Evolutionary conservation across 2,113 vertebrate species (phyloP), one percentile per base, ranked within the genome.

Genomic region (Hymenochirus boettgeri): DNA sequence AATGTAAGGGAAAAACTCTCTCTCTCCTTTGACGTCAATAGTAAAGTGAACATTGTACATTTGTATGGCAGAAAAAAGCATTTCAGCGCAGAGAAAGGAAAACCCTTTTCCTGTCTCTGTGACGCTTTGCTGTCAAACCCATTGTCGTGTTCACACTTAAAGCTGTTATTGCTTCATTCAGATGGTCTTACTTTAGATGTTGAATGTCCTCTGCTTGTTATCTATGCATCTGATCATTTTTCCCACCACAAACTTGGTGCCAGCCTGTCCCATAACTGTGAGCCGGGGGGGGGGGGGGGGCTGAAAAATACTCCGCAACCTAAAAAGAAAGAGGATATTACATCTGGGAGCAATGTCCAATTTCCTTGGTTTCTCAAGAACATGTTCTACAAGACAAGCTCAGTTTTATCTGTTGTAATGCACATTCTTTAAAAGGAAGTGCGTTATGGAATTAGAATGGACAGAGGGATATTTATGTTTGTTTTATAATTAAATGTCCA

Each of bases 201-300:
- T 74, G 76, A 72, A 86, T 81, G 82, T 84, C 78, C 86, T 76
- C 78, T 79, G 76, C 77, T 42, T 70, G 74, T 80, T 90, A 93
- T 93, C 91, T 85, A n/a, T 22, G 58, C 69, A 69, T 67, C 2
- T 47, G 77, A 92, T 91, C 90, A 91, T 86, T 51, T 86, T 67
- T 88, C 88, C 80, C 82, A 89, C 76, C 80, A 79, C 77, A 82
- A 78, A 77, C 73, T 78, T 88, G 90, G 91, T 93, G 91, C 92
- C 91, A 92, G 81, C 72, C 78, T 88, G 91, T 91, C 92, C 89
- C 73, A 83, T 75, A 73, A 70, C 57, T 64, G 70, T 39, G 0
- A n/a, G n/a, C n/a, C n/a, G n/a, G n/a, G n/a, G 75, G 70, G 52
- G 27, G 72, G 78, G 69, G 79, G 73, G 75, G 21, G 19, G 10